Base-by-base conservation (phyloP, 1,140 invertebrate species). In the Papilio aristodemus region DNA sequence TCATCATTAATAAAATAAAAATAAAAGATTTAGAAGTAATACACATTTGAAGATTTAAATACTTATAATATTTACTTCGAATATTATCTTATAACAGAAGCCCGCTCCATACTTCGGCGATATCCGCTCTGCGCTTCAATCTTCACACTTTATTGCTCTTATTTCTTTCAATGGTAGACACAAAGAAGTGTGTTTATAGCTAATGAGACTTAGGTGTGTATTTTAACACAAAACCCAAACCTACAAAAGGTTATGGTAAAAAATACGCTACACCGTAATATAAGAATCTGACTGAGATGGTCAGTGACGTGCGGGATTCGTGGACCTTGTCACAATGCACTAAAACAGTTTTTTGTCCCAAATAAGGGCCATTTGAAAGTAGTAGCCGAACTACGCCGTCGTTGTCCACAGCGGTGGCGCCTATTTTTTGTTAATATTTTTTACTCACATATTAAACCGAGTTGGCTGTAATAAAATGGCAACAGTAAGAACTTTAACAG, bases 171-270 rank as follows among this genome's bases (percentile, higher is more conserved):
- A 83, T 85, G 79, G 84, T 73, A 80, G 84, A 89, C 87, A 91
- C 86, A 91, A 90, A 90, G 87, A 89, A 81, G 78, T 83, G 86
- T 91, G 89, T 90, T 90, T 89, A 91, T 90, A 89, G 85, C 83
- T 89, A 89, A 91, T 90, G 86, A 86, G 89, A 84, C 81, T 89
- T 87, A 91, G 87, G 89, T 91, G 89, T 90, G 89, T 89, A 90
- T 91, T 90, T 90, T 91, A 91, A 91, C 89, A 91, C 89, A 87
- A 83, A 84, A 76, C 80, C 81, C 79, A 72, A 82, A 81, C 77
- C 79, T 84, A 82, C 83, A 84, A 87, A 91, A 85, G 80, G 78
- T 84, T 76, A 76, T 76, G 50, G 73, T 84, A 91, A 91, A 91
- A 89, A 89, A 86, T 86, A 83, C 74, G 79, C 78, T 80, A 86